Base-by-base conservation (phyloP, 1,140 invertebrate species). In the Brachystomella parvula region DNA sequence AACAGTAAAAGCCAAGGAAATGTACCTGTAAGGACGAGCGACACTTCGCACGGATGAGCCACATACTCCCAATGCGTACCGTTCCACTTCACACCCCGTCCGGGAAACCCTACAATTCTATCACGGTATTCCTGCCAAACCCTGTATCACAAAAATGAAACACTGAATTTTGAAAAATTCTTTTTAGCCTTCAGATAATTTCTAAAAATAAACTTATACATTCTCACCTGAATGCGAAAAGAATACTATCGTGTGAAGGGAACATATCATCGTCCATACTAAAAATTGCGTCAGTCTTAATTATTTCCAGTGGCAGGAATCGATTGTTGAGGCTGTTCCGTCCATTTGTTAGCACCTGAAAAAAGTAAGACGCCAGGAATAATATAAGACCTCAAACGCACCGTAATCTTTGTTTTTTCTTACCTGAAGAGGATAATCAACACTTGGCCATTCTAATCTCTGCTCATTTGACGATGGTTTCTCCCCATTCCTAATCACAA, bases 401-500 rank as follows among this genome's bases (percentile, higher is more conserved):
- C 6, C 19, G 35, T 39, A 39, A 39, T 39, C 6, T 19, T 6
- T 39, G n/a, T n/a, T n/a, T n/a, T n/a, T 39, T 9, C 6, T 39
- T 30, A 15, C 2, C 12, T 21, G 24, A 12, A 3, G 9, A 6
- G 21, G 2, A 31, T 6, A 9, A 33, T n/a, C 17, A 6, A 59
- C 15, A 28, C 19, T 21, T n/a, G 32, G n/a, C 17, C 2, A 30
- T 26, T 31, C 32, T 15, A 19, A 15, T 26, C 2, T 3, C 53
- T 32, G 92, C 91, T 33, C 94, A 93, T 58, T 92, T 92, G 67
- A 96, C 94, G 73, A 97, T 92, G 0, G 95, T 94, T 94, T 94
- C 97, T 89, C 88, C 56, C 91, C 95, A 79, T 99, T 99, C 95
- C 96, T 99, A 0, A 99, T 90, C 0, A 99, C 92, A 0, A 98